phyloP scores from a whole-genome alignment of 2,888 invertebrate species.

The Allophyes oxyacanthae region DNA sequence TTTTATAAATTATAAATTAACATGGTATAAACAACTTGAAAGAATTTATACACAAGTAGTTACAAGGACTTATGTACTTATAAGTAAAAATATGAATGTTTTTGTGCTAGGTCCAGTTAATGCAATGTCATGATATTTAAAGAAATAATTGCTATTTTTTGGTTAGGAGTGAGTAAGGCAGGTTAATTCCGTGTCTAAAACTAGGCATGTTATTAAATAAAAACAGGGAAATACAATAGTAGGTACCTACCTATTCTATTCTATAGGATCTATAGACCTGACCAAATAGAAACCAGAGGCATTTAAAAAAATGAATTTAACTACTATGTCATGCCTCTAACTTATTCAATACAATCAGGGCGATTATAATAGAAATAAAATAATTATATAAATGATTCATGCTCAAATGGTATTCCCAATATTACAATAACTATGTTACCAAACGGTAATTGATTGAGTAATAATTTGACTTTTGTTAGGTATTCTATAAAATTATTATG shows the following conservation, averaged over 20 bases:
- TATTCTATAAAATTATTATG: constrained; percentile 12
- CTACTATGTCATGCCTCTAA: too few relatives aligned
- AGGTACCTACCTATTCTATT: too few relatives aligned
- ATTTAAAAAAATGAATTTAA: too few relatives aligned
- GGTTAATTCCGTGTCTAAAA: too few relatives aligned
- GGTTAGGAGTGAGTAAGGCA: not conserved
- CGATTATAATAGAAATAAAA: constrained; percentile 20
- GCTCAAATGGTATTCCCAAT: constrained; percentile 5
- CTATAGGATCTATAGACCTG: too few relatives aligned
- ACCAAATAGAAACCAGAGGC: too few relatives aligned
- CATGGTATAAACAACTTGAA: not conserved
- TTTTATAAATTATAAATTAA: not conserved
- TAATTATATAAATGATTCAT: constrained; percentile 38
- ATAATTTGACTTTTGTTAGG: not conserved
- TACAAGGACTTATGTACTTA: constrained; percentile 33
- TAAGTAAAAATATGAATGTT: constrained; percentile 19
- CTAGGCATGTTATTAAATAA: too few relatives aligned
- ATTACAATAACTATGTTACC: too few relatives aligned
- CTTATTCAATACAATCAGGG: not conserved
- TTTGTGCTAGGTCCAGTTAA: constrained; percentile 22
- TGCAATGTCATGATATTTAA: constrained; percentile 22
- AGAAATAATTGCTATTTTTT: not conserved
- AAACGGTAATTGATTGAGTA: too few relatives aligned
- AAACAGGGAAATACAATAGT: too few relatives aligned
- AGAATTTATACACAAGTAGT: not conserved